Percentiles rank a stretch among this genome's conserved stretches.
These are phyloP conservation scores for Hesperia comma DNA, from an alignment of 2,888 invertebrate genomes.

Conservation along the genomic window DNA sequence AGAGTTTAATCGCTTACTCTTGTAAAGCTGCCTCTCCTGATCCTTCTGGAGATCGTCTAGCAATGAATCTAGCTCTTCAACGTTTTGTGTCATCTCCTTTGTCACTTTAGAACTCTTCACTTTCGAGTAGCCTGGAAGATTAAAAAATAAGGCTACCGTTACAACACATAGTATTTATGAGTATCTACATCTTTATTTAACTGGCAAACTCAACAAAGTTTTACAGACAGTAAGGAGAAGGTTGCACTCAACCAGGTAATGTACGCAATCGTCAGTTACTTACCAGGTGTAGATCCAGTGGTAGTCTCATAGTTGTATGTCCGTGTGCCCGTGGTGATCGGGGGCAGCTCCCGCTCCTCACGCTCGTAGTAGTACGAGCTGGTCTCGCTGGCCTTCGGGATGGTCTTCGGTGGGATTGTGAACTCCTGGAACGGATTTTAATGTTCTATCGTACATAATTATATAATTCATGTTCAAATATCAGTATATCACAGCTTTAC, in stretches of 20 bases:
- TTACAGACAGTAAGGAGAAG: too few species aligned
- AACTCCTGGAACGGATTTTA: conserved; percentile 70
- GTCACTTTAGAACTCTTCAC: conserved; percentile 71
- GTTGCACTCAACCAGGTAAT: too few species aligned
- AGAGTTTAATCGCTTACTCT: conserved; percentile 59
- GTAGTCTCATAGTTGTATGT: conserved; percentile 73
- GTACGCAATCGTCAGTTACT: conserved; percentile 9
- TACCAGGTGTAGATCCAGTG: conserved; percentile 67
- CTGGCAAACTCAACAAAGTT: too few species aligned
- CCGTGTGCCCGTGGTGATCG: conserved; percentile 63
- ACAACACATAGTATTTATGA: too few species aligned
- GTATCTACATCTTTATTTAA: too few species aligned
- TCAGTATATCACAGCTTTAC: too few species aligned
- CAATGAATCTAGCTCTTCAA: conserved; percentile 89
- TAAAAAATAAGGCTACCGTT: background rate
- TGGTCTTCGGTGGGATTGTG: conserved; percentile 67
- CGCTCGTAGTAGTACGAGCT: conserved; percentile 73
- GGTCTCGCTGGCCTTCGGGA: conserved; percentile 67
- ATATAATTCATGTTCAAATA: background rate
- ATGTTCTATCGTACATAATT: too few species aligned
- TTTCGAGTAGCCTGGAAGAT: conserved; percentile 67
- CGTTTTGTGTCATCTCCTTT: conserved; percentile 84
- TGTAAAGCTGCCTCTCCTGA: conserved; percentile 78
- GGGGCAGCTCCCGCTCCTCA: conserved; percentile 71
- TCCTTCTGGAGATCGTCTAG: conserved; percentile 88